A percentile compares a stretch with the other conserved stretches of the same genome.
These are phyloP conservation scores for Glaucidium brasilianum DNA, from an alignment of 2,113 vertebrate genomes.

Conservation along the genomic window DNA sequence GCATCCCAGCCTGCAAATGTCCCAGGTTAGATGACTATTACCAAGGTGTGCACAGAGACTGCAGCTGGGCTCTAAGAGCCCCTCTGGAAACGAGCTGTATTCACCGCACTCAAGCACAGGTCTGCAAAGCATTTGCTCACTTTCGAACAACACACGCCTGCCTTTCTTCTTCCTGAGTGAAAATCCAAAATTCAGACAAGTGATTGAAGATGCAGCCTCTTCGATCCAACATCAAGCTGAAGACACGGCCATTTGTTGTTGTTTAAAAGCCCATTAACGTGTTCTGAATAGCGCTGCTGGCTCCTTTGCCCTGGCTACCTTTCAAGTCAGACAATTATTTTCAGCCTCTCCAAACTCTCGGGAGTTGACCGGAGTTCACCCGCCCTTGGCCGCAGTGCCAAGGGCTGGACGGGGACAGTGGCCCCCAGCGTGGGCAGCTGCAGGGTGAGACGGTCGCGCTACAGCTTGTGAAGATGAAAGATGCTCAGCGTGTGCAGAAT, in stretches of 20 bases:
- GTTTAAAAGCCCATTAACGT: background rate
- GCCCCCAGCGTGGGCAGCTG: background rate
- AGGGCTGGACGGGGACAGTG: background rate
- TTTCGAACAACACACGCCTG: background rate
- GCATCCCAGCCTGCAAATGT: background rate
- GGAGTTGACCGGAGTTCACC: background rate
- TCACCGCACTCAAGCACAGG: background rate
- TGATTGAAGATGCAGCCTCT: background rate
- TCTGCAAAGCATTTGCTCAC: background rate
- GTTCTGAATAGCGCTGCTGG: background rate
- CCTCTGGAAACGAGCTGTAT: background rate
- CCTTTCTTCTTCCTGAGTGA: background rate
- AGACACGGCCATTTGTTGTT: background rate
- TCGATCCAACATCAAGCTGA: accelerated
- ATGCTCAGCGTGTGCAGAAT: background rate
- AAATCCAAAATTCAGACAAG: background rate
- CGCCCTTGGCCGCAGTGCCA: background rate
- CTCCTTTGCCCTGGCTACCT: background rate
- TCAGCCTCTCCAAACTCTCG: background rate
- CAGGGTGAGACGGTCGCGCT: accelerated
- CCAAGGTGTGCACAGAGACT: background rate
- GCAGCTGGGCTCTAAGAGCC: background rate
- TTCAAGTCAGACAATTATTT: background rate
- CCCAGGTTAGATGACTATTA: background rate
- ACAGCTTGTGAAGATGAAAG: background rate